Conservation (phyloP, 2,797 vertebrate species). For the Telmatherina bonti region DNA sequence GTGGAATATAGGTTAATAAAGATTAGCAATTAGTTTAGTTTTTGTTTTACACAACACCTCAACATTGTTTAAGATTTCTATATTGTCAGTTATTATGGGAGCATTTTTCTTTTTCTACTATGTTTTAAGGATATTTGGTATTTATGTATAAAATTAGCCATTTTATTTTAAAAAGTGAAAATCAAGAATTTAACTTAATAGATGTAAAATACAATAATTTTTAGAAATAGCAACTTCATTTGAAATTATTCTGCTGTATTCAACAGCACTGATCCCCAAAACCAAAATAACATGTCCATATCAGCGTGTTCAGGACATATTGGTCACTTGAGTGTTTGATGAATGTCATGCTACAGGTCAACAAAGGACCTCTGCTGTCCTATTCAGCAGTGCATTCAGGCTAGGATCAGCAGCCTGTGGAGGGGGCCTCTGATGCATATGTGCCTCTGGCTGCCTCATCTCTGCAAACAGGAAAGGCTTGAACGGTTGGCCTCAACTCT, state of each 20-base stretch:
- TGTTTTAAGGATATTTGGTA: no score
- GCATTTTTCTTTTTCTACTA: no score
- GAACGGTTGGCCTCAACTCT: conserved; percentile 69
- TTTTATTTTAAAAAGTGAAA: neutral
- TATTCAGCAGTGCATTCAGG: conserved; percentile 75
- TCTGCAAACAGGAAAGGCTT: conserved; percentile 77
- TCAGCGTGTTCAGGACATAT: conserved; percentile 40
- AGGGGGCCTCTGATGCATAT: conserved; percentile 71
- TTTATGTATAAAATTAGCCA: no score
- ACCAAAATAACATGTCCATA: conserved; percentile 38
- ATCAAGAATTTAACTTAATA: neutral
- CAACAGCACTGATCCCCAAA: conserved; percentile 3
- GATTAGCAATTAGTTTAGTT: no score
- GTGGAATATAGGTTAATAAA: no score
- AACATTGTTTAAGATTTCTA: no score
- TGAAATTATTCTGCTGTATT: conserved; percentile 6
- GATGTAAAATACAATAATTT: neutral
- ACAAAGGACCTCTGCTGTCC: conserved; percentile 73
- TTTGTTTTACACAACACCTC: no score
- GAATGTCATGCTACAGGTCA: conserved; percentile 81
- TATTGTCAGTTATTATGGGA: no score
- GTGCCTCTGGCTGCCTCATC: conserved; percentile 65
- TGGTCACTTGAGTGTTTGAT: conserved; percentile 65
- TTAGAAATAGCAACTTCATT: neutral
- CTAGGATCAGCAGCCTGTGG: conserved; percentile 72